A percentile compares a stretch with the other conserved stretches of the same genome.
Conservation (phyloP, 2,888 invertebrate genomes). For the Nemurella pictetii region DNA sequence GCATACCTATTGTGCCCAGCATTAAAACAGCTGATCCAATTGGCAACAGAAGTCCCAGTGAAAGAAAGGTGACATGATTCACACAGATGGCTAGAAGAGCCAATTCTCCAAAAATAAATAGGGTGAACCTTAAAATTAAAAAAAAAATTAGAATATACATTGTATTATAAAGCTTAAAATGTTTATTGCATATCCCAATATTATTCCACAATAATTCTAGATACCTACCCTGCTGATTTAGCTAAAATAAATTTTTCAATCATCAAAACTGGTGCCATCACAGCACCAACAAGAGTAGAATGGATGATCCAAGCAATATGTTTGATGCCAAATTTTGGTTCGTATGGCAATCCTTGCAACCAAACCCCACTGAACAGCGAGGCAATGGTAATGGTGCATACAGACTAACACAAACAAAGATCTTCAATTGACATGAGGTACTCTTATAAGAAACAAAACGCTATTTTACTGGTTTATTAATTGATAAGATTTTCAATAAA, state of each 20-base stretch:
- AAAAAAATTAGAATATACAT: not conserved
- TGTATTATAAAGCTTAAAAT: too few relatives aligned
- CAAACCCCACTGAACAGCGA: not conserved
- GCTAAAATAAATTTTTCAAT: not conserved
- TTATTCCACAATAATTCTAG: too few relatives aligned
- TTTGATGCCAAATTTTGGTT: not conserved
- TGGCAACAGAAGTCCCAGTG: not conserved
- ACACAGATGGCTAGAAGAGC: not conserved
- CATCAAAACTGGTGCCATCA: not conserved
- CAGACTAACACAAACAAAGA: not conserved
- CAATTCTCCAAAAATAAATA: not conserved
- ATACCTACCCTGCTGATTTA: not conserved
- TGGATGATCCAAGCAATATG: not conserved
- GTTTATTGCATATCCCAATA: too few relatives aligned
- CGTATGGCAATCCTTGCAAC: not conserved
- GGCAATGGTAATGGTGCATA: not conserved
- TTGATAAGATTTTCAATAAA: too few relatives aligned
- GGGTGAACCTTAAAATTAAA: not conserved
- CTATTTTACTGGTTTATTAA: not conserved
- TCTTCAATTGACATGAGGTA: too few relatives aligned
- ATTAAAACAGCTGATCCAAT: not conserved
- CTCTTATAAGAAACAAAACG: too few relatives aligned
- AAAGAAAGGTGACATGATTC: not conserved
- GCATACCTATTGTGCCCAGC: not conserved
- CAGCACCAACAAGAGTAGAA: not conserved